Base-by-base conservation (phyloP, 2,797 vertebrate species). In the Onychomys leucogaster region DNA sequence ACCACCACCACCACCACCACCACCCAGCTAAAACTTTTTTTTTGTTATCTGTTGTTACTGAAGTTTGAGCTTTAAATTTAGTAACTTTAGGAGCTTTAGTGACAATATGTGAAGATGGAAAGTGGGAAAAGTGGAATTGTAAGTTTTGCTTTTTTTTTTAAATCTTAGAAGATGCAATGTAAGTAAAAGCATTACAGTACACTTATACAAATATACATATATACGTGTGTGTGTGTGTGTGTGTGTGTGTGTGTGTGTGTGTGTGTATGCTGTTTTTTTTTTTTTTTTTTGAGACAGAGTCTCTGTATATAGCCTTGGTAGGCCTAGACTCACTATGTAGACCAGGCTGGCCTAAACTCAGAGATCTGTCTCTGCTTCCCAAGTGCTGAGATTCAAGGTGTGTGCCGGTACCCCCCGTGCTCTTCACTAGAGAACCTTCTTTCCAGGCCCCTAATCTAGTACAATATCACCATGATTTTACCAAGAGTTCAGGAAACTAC, bases 11-110 rank as follows among this genome's bases (percentile, higher is more conserved):
- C 46, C 46, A 1, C 17, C 19, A 10, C 69, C 69, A 41, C 19
- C 71, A 5, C 21, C 23, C 71, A 25, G 21, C 37, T 73, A 41
- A 73, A 23, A 73, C 10, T 59, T 11, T 5, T 5, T 83, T 73
- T 82, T 78, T n/a, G 29, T 9, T 89, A 65, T 55, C 32, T 78
- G 55, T 46, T 94, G 80, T 52, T 92, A 61, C 69, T 92, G 14
- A 90, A 91, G 49, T 71, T 94, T 90, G 55, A 59, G 23, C n/a
- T 59, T 37, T 59, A 94, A 89, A 73, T 94, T 77, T 71, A 89
- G 52, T 55, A 49, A 84, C 37, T 61, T 82, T 69, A 81, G 57
- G 65, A 83, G n/a, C 43, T 80, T 71, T 93, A 87, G 41, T 37
- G 63, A 65, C 73, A 83, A 87, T 63, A 52, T 76, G 27, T 89